A percentile compares a stretch with the other conserved stretches of the same genome.
Evolutionary conservation across 2,113 vertebrate genomes (phyloP).

Genomic region (Alectura lathami): DNA sequence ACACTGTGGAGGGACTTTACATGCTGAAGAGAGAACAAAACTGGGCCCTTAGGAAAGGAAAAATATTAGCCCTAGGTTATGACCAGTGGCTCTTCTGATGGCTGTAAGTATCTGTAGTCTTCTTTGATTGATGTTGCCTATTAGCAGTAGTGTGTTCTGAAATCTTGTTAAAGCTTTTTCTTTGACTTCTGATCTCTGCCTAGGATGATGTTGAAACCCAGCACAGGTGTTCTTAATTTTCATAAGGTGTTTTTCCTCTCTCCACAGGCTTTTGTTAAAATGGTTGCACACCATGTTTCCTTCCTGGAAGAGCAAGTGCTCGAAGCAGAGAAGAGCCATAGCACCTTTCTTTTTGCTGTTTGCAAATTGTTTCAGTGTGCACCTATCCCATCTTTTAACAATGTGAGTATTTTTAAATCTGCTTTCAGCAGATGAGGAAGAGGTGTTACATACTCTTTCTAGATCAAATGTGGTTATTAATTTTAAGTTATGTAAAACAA

Average conservation of each 20-base stretch:
- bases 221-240: not conserved
- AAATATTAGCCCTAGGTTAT: not conserved
- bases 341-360: conserved; percentile 36
- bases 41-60: not conserved
- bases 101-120: not conserved
- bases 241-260: not conserved
- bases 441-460: not conserved
- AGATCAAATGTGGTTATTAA: not conserved
- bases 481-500: not conserved
- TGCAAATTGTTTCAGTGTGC: conserved; percentile 27
- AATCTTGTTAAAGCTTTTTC: not conserved
- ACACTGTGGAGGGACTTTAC: not conserved
- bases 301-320: conserved; percentile 64
- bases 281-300: conserved; percentile 48
- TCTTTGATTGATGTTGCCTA: too few relatives aligned
- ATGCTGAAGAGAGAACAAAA: not conserved
- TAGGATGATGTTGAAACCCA: not conserved
- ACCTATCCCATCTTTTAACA: not conserved
- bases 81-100: not conserved
- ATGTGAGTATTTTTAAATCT: conserved; percentile 47
- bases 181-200: not conserved
- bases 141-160: not conserved
- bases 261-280: conserved; percentile 72
- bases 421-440: not conserved
- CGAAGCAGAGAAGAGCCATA: conserved; percentile 37